Base-by-base conservation (phyloP, 2,113 vertebrate species). In the Picathartes gymnocephalus region DNA sequence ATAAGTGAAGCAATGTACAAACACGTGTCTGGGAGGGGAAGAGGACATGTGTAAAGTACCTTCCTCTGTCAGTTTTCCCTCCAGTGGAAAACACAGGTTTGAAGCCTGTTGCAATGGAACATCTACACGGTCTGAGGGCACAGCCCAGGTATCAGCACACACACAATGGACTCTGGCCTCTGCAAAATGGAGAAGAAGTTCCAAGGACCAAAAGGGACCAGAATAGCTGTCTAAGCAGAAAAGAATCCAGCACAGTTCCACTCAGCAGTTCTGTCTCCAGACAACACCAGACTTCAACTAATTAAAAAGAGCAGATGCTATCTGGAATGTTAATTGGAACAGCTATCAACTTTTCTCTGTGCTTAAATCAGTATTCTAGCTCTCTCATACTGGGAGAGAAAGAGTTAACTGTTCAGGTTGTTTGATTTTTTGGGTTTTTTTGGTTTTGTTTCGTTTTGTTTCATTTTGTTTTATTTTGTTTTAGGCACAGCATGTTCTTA, bases 271-370 rank as follows among this genome's bases (percentile, higher is more conserved):
- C 42, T 81, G 56, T 53, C 86, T 89, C 61, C 57, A 71, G 64
- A 91, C 51, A 89, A 92, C 89, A 64, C 10, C 50, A 83, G 69
- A n/a, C 74, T 87, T 95, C 83, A 91, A 35, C 66, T 89, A 88
- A 93, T 95, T 90, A 84, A 90, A 86, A 86, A 83, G 56, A 93
- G 66, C 85, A 93, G 85, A 87, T 96, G 85, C 89, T 91, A 90
- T 81, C 84, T 92, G 91, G 65, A 94, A 92, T 28, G 1, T 65
- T 91, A 88, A 88, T 81, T 83, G 84, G 61, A 92, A 82, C 57
- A 64, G 39, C 30, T 25, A 35, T 44, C 30, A 66, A 35, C 33
- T 76, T 81, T 86, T 90, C 56, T 61, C 39, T 73, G 18, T 50
- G 69, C 69, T 88, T 78, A 66, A 81, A 60, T 69, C 35, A 84